Evolutionary conservation across 2,797 vertebrate species (phyloP).

Genomic region (Basileuterus tristriatus): DNA sequence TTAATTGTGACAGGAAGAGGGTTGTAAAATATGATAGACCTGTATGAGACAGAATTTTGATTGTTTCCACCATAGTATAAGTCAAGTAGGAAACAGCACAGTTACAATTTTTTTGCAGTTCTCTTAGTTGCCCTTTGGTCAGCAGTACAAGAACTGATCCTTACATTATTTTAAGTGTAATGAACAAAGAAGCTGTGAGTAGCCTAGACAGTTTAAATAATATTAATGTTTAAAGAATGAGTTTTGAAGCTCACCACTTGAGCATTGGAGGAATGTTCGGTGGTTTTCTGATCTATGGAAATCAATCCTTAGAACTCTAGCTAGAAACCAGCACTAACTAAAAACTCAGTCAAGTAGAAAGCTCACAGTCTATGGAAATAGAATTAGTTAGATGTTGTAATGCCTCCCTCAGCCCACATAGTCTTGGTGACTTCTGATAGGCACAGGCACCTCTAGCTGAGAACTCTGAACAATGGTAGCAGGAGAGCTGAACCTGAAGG

Average conservation of each 20-base stretch:
- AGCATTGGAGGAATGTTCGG: fast-evolving
- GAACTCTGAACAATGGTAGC: fast-evolving
- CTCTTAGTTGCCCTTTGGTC: background rate
- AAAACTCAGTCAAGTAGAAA: background rate
- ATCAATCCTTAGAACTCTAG: background rate
- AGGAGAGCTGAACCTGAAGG: background rate
- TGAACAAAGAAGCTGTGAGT: background rate
- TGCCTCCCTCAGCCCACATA: background rate
- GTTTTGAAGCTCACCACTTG: background rate
- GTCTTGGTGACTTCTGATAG: background rate
- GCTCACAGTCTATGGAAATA: fast-evolving
- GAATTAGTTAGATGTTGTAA: background rate
- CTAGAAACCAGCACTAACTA: background rate
- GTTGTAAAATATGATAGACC: background rate
- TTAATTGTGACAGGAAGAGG: background rate
- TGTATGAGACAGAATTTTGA: background rate
- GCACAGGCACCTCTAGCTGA: background rate
- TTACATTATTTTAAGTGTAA: background rate
- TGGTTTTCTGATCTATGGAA: background rate
- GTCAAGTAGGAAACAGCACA: background rate
- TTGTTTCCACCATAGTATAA: background rate
- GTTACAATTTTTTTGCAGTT: background rate
- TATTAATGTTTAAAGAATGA: background rate
- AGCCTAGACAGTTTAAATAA: background rate
- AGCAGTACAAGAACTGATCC: background rate